Conservation (phyloP, 2,113 vertebrate genomes). For the Psophia crepitans region DNA sequence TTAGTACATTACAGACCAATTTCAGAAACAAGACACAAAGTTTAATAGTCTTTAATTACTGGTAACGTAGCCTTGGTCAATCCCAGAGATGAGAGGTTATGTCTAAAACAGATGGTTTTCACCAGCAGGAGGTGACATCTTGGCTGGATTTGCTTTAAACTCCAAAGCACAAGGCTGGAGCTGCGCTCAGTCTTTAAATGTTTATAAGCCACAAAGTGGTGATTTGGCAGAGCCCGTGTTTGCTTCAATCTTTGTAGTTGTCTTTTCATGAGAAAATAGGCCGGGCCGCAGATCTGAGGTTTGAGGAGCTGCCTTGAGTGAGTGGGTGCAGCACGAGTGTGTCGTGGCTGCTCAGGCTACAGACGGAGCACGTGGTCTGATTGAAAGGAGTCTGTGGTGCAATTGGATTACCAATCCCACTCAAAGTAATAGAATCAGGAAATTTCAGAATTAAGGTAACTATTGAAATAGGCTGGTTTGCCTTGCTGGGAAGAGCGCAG, state of each 20-base stretch:
- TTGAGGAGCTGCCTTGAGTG: not conserved
- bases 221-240: not conserved
- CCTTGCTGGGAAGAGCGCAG: not conserved
- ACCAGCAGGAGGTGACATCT: not conserved
- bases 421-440: not conserved
- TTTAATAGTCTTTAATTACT: not conserved
- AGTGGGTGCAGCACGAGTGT: not conserved
- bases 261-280: not conserved
- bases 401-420: not conserved
- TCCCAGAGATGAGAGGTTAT: not conserved
- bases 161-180: not conserved
- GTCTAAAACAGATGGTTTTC: not conserved
- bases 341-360: not conserved
- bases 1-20: not conserved
- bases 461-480: not conserved
- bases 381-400: not conserved
- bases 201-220: accelerated
- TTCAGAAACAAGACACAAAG: not conserved
- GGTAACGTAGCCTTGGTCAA: not conserved
- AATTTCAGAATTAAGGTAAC: not conserved
- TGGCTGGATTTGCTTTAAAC: not conserved
- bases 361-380: not conserved
- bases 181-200: not conserved
- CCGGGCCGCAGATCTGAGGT: no score
- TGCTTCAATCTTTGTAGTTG: not conserved